phyloP scores from a whole-genome alignment of 2,888 invertebrate genomes.

The Germaria angustata region DNA sequence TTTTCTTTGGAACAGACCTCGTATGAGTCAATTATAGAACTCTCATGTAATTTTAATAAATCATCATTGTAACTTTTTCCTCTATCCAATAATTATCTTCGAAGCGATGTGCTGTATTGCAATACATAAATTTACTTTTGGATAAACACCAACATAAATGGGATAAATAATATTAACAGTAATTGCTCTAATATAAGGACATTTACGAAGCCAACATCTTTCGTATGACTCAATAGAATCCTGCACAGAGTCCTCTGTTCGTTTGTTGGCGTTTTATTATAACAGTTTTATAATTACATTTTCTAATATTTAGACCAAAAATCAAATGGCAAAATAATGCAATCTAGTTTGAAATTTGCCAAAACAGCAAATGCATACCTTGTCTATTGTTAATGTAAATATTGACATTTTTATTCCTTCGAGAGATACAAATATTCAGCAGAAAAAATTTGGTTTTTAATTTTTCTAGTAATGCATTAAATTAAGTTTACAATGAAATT shows the following conservation, averaged over 20 bases:
- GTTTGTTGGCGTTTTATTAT: not conserved
- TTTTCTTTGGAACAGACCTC: no score
- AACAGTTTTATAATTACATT: constrained; percentile 62
- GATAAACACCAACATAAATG: constrained; percentile 40
- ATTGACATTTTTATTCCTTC: constrained; percentile 68
- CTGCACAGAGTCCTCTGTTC: not conserved
- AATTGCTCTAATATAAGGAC: not conserved
- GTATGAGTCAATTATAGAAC: no score
- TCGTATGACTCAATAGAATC: not conserved
- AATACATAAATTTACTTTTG: constrained; percentile 38
- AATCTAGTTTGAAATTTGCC: constrained; percentile 5
- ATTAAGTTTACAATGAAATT: not conserved
- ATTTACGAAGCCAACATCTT: not conserved
- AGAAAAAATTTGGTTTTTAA: not conserved
- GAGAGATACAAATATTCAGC: constrained; percentile 49
- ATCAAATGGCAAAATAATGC: not conserved
- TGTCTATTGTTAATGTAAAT: constrained; percentile 54
- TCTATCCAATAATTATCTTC: not conserved
- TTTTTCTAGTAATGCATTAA: not conserved
- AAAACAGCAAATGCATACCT: constrained; percentile 43
- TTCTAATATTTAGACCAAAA: constrained; percentile 40
- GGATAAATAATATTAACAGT: constrained; percentile 28
- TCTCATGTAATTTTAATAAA: no score
- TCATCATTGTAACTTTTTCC: no score
- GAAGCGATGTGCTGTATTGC: not conserved